Percentiles rank a stretch among this genome's conserved stretches.
Conservation (phyloP, 1,140 invertebrate species). For the Aleiodes sp. region DNA sequence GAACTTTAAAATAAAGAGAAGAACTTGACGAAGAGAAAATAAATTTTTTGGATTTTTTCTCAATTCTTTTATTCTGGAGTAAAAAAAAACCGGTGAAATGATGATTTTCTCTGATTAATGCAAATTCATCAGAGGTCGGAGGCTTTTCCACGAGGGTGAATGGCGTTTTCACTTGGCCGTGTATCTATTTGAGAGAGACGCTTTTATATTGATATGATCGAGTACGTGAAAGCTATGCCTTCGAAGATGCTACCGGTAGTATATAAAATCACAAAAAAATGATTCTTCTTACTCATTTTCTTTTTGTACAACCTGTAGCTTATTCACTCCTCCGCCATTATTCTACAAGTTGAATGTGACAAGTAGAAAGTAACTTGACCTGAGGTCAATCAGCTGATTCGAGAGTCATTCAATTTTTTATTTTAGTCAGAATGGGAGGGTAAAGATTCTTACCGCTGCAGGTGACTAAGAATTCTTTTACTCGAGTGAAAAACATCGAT, state of each 20-base stretch:
- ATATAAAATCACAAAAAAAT: conserved; percentile 29
- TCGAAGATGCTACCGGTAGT: conserved; percentile 13
- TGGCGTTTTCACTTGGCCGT: conserved; percentile 46
- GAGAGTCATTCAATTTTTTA: not conserved
- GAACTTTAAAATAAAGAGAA: not conserved
- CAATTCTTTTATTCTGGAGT: too few relatives aligned
- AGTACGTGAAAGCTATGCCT: conserved; percentile 49
- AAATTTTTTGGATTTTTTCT: not conserved
- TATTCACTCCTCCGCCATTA: conserved; percentile 37
- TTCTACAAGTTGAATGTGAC: conserved; percentile 44
- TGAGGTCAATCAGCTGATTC: conserved; percentile 41
- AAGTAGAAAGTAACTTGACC: conserved; percentile 60
- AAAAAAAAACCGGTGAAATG: too few relatives aligned
- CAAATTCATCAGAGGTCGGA: conserved; percentile 30
- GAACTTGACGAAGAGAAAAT: not conserved
- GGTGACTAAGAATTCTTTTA: too few relatives aligned
- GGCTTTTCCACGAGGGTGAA: conserved; percentile 16
- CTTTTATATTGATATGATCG: conserved; percentile 24
- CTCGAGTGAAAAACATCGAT: too few relatives aligned
- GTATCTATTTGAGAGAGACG: conserved; percentile 38
- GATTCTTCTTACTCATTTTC: not conserved
- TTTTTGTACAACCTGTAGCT: not conserved
- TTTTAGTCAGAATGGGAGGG: not conserved
- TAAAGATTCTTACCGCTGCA: not conserved
- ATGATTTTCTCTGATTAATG: conserved; percentile 19